These are phyloP conservation scores for Styela clava DNA, from an alignment of 23 tunicate genomes.

Conservation along the genomic window DNA sequence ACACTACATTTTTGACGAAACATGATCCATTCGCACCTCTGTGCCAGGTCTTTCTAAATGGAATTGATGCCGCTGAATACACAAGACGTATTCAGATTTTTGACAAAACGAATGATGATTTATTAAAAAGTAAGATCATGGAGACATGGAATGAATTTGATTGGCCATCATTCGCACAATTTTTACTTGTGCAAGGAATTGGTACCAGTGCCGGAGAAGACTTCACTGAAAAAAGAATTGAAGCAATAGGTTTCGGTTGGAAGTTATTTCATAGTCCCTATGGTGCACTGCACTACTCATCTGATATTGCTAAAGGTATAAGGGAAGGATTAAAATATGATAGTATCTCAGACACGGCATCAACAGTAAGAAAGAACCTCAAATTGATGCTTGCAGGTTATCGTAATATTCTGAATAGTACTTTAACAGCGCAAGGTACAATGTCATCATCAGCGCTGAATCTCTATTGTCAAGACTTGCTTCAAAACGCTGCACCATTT, in stretches of 20 bases:
- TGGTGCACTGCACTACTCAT: not conserved
- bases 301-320: not conserved
- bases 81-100: not conserved
- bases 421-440: not conserved
- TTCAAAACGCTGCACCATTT: constrained; percentile 7
- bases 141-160: not conserved
- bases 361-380: not conserved
- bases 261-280: constrained; percentile 21
- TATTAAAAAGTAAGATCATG: not conserved
- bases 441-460: not conserved
- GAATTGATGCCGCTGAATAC: constrained; percentile 11
- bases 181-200: not conserved
- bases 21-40: not conserved
- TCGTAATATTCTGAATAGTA: not conserved
- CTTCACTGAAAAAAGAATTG: not conserved
- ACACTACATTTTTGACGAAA: not conserved
- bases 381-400: not conserved
- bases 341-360: not conserved
- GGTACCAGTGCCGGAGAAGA: too few species aligned
- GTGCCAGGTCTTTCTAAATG: constrained; percentile 10
- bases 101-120: not conserved
- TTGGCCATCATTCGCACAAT: not conserved
- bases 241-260: not conserved
- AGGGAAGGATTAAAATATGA: not conserved
- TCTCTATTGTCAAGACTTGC: constrained; percentile 25